Evolutionary conservation across 2,113 vertebrate species (phyloP).

Genomic region (Aspidoscelis tigris): DNA sequence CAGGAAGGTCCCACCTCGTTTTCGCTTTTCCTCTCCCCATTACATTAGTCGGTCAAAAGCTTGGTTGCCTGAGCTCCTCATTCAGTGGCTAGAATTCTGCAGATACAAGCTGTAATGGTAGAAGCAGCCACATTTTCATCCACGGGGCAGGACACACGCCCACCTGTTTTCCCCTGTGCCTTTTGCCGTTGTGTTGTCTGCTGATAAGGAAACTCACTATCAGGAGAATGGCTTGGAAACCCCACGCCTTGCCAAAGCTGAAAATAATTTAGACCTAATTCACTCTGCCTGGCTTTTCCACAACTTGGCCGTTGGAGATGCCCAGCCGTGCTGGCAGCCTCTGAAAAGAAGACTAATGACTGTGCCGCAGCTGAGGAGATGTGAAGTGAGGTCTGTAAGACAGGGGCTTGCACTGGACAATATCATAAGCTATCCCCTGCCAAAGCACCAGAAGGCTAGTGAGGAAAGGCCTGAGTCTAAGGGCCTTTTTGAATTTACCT

Average conservation of each 20-base stretch:
- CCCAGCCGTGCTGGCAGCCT: background rate
- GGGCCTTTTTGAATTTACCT: no score
- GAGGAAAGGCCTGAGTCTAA: no score
- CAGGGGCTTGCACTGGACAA: background rate
- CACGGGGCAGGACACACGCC: background rate
- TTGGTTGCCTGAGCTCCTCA: background rate
- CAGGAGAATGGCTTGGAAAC: background rate
- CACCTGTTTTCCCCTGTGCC: background rate
- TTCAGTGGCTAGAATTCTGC: background rate
- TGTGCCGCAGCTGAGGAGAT: background rate
- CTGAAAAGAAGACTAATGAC: background rate
- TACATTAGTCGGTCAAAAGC: background rate
- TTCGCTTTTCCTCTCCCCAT: background rate
- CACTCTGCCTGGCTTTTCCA: accelerated
- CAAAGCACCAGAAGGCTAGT: background rate
- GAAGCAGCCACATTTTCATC: background rate
- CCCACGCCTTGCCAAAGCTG: background rate
- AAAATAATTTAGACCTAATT: background rate
- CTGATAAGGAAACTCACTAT: background rate
- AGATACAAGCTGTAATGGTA: background rate
- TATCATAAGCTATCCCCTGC: background rate
- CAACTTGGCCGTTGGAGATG: accelerated
- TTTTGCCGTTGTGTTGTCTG: no score
- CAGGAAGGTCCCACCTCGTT: background rate
- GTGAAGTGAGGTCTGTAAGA: background rate